Evolutionary conservation across 2,888 invertebrate species (phyloP).

Genomic region (Odontothrips loti): DNA sequence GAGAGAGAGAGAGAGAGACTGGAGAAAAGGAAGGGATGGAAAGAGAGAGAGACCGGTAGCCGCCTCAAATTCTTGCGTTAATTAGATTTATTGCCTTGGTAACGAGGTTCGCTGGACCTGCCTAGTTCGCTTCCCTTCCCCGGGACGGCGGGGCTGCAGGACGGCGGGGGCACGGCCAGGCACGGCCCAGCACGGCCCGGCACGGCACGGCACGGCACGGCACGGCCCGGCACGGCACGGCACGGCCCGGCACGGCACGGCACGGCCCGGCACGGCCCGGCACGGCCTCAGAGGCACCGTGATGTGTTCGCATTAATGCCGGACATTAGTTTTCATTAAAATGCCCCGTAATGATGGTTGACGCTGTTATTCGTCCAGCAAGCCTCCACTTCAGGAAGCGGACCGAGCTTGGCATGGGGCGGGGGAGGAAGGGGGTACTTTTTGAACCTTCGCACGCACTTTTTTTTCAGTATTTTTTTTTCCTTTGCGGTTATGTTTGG

Average conservation of each 20-base stretch:
- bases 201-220: neutral
- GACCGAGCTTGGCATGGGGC: neutral
- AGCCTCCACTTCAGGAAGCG: neutral
- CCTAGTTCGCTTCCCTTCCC: neutral
- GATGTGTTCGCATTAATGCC: conserved; percentile 17
- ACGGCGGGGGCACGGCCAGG: neutral
- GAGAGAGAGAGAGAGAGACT: neutral
- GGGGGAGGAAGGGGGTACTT: neutral
- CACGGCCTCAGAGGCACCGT: neutral
- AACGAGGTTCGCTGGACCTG: conserved; percentile 15
- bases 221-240: neutral
- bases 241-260: neutral
- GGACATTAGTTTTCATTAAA: conserved; percentile 25
- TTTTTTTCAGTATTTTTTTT: neutral
- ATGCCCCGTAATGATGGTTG: neutral
- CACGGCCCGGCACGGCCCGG: neutral
- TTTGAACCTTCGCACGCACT: neutral
- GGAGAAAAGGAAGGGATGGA: neutral
- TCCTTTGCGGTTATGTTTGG: no score
- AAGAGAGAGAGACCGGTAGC: neutral
- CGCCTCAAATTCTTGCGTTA: conserved; percentile 26
- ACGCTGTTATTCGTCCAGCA: neutral
- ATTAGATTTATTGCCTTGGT: conserved; percentile 11
- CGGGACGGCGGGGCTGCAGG: neutral
- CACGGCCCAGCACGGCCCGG: neutral